Evolutionary conservation across 2,888 invertebrate species (phyloP).

Genomic region (Dascillus cervinus): DNA sequence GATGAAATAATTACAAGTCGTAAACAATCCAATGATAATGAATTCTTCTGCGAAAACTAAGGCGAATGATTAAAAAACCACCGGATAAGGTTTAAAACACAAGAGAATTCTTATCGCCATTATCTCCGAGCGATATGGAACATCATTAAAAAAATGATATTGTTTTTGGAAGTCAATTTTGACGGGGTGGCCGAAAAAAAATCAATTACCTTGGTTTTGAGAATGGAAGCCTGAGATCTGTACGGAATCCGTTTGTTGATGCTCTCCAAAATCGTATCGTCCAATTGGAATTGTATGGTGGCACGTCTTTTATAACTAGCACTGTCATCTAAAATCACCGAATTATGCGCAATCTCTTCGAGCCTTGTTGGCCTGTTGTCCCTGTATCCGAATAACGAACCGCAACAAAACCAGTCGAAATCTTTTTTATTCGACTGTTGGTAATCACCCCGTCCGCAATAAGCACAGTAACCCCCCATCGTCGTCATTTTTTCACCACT

Average conservation of each 20-base stretch:
- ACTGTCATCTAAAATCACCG: conserved; percentile 11
- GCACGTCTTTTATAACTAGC: conserved; percentile 15
- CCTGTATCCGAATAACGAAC: conserved; percentile 1
- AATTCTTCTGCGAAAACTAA: no score
- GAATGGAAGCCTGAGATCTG: conserved; percentile 10
- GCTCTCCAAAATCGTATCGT: conserved; percentile 4
- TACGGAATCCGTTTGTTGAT: conserved; percentile 3
- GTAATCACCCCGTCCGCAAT: conserved; percentile 9
- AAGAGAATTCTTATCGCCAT: no score
- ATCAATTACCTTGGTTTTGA: no score
- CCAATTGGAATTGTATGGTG: conserved; percentile 15
- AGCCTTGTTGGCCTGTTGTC: conserved; percentile 1
- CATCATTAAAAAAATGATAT: no score
- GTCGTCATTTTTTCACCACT: no score
- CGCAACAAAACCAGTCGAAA: conserved; percentile 5
- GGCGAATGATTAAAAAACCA: no score
- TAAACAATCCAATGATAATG: no score
- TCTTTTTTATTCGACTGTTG: not conserved
- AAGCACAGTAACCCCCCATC: conserved; percentile 11
- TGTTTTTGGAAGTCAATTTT: no score
- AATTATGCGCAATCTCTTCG: conserved; percentile 13
- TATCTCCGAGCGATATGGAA: no score
- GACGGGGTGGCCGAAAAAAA: no score
- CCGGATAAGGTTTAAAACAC: no score
- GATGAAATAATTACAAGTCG: no score